phyloP scores from a whole-genome alignment of 2,888 invertebrate species.

The Aporophyla lueneburgensis region DNA sequence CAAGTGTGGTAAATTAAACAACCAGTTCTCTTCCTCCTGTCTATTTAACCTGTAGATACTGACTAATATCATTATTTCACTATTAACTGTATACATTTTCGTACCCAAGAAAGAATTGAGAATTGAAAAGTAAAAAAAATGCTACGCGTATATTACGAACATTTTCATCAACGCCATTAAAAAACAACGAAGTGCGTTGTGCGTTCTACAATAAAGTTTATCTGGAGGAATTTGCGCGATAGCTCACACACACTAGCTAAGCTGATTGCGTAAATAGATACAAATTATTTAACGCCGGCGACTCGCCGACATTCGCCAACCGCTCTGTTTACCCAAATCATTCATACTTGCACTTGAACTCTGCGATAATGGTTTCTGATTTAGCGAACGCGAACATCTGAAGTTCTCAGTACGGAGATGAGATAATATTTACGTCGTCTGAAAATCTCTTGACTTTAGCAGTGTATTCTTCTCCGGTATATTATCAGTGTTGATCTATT shows the following conservation, averaged over 20 bases:
- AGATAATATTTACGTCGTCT: background rate
- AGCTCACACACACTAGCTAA: slow-evolving; percentile 37
- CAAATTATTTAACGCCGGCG: slow-evolving; percentile 27
- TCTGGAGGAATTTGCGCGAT: slow-evolving; percentile 58
- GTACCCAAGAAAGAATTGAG: no score
- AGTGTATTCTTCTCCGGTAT: slow-evolving; percentile 6
- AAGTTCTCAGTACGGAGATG: background rate
- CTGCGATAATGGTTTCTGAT: slow-evolving; percentile 14
- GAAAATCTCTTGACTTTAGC: slow-evolving; percentile 9
- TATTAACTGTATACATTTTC: no score
- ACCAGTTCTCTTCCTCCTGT: no score
- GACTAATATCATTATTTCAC: no score
- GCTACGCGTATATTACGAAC: background rate
- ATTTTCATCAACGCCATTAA: background rate
- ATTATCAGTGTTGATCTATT: slow-evolving; percentile 28
- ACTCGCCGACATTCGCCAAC: background rate
- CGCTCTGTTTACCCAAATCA: slow-evolving; percentile 56
- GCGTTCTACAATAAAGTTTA: slow-evolving; percentile 52
- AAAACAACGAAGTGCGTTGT: slow-evolving; percentile 1
- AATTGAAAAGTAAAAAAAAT: background rate
- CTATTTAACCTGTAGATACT: no score
- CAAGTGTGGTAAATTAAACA: no score
- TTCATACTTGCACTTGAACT: slow-evolving; percentile 50
- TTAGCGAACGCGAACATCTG: slow-evolving; percentile 1
- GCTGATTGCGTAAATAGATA: slow-evolving; percentile 64